Base-by-base conservation (phyloP, 1,140 invertebrate genomes). In the Trichogramma pretiosum region DNA sequence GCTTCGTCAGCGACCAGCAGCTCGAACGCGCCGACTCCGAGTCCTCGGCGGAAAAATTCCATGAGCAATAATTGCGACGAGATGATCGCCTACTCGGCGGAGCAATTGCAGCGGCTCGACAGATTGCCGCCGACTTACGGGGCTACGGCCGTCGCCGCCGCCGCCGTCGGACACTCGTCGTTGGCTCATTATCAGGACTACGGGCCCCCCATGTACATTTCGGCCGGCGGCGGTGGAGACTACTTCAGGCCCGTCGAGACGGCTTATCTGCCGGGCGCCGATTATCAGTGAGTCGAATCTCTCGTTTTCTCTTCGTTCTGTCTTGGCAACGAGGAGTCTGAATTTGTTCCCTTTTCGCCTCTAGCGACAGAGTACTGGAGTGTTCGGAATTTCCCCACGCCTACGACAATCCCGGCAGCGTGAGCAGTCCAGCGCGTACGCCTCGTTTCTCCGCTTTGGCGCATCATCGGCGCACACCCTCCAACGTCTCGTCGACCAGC, bases 401-500 rank as follows among this genome's bases (percentile, higher is more conserved):
- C 2, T 81, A 81, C 52, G 79, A 81, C 59, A 81, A 79, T 63
- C 77, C 75, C 13, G 74, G 72, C 37, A 75, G 68, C 54, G 68
- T 74, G 38, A 71, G 68, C 46, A 76, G 69, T 50, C 69, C 74
- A 4, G 66, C 71, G 18, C 67, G 75, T 24, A 73, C 73, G 67
- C 2, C 65, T 38, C 66, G 73, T 49, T 49, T 75, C 16, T 65
- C 73, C 3, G 55, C 69, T 3, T 74, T 75, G 32, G 68, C 67
- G 3, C 83, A 85, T 61, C 72, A 78, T 48, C 72, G 81, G 44
- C 70, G 81, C 46, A 85, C 83, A 3, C 77, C 81, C 3, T 84
- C 83, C 4, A 85, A 85, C 61, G 78, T 83, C 9, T 84, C 82
- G n/a, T 82, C 77, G 55, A 74, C 77, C 5, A 78, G 75, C 47